Conservation (phyloP, 2,113 vertebrate genomes). For the Chunga burmeisteri region DNA sequence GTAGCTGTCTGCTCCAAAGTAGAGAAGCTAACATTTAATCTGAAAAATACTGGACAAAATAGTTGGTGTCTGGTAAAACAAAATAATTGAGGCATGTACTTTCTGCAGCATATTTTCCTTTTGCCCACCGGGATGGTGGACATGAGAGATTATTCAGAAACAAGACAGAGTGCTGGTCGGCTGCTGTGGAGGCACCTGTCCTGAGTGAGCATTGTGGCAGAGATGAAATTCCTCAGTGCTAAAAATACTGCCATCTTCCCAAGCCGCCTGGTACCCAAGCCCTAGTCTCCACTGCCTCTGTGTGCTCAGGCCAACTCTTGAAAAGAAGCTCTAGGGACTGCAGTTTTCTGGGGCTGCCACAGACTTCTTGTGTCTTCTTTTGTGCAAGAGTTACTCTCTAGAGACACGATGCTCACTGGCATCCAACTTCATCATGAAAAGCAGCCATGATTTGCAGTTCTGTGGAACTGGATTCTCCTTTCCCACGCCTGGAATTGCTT, state of each 20-base stretch:
- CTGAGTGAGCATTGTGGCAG: neutral
- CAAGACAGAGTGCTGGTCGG: neutral
- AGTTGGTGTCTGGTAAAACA: neutral
- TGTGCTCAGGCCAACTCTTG: neutral
- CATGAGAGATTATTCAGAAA: slow-evolving; percentile 18
- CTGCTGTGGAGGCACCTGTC: neutral
- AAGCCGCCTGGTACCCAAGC: neutral
- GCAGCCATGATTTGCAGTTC: neutral
- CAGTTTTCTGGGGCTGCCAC: neutral
- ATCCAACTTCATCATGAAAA: neutral
- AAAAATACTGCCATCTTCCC: neutral
- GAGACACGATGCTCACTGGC: neutral
- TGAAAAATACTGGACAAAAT: neutral
- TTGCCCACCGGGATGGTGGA: neutral
- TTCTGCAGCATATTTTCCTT: slow-evolving; percentile 5
- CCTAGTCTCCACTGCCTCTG: neutral
- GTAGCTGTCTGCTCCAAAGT: neutral
- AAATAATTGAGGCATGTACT: neutral
- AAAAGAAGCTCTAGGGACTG: neutral
- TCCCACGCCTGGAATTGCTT: neutral
- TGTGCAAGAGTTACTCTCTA: neutral
- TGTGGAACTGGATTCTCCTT: neutral
- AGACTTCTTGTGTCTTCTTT: neutral
- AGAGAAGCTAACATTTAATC: neutral
- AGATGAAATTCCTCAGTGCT: neutral